These are phyloP conservation scores for Cotesia vestalis DNA, from an alignment of 1,140 invertebrate genomes.

Conservation along the genomic window DNA sequence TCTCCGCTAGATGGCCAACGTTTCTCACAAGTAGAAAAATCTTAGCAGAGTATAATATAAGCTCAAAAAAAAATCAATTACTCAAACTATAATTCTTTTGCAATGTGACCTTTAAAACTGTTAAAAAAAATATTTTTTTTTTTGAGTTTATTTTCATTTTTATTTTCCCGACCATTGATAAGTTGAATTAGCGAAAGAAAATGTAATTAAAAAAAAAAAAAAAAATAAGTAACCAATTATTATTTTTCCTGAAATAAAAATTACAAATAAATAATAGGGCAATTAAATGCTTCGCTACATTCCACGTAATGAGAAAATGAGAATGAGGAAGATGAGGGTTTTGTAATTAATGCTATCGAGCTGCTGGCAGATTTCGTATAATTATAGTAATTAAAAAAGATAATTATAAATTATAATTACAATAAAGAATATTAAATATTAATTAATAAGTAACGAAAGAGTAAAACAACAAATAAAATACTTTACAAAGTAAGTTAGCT, in stretches of 20 bases:
- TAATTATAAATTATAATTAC: background rate
- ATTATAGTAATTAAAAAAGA: conserved; percentile 6
- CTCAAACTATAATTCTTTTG: too few species aligned
- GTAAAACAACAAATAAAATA: background rate
- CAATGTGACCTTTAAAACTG: too few species aligned
- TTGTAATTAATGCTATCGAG: conserved; percentile 16
- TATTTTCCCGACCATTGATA: too few species aligned
- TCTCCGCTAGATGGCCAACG: too few species aligned
- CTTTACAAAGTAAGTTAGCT: background rate
- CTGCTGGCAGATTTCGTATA: conserved; percentile 28
- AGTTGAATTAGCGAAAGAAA: too few species aligned
- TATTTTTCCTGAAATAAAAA: conserved; percentile 3
- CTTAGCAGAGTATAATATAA: too few species aligned
- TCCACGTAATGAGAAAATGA: conserved; percentile 10
- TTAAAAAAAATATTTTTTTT: too few species aligned
- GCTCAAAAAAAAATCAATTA: too few species aligned
- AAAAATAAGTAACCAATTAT: too few species aligned
- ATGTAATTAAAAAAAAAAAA: too few species aligned
- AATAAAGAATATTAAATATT: conserved; percentile 5
- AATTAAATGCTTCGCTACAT: conserved; percentile 5
- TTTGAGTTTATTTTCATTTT: too few species aligned
- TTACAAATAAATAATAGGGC: background rate
- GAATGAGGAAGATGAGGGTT: conserved; percentile 5
- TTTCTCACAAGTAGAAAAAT: too few species aligned
- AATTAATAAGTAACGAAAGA: conserved; percentile 28